phyloP scores from a whole-genome alignment of 1,140 invertebrate species.

The Drosophila kurseongensis region DNA sequence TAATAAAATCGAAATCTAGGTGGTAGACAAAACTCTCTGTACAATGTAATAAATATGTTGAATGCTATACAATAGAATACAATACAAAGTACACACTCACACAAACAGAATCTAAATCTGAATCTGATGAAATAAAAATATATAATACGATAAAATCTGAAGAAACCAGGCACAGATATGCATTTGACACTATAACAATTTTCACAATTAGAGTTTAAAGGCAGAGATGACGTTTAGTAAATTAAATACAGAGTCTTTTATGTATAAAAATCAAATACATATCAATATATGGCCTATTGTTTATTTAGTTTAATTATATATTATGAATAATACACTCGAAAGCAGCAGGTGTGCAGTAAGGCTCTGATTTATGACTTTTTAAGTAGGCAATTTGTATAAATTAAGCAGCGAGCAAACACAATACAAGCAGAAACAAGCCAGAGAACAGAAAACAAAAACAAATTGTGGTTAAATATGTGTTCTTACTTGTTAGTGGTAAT shows the following conservation, averaged over 20 bases:
- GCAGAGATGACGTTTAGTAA: conserved; percentile 60
- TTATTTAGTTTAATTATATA: conserved; percentile 80
- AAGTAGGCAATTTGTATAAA: conserved; percentile 80
- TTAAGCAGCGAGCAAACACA: conserved; percentile 57
- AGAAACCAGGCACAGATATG: conserved; percentile 71
- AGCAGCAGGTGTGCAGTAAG: conserved; percentile 63
- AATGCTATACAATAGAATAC: conserved; percentile 59
- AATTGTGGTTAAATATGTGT: conserved; percentile 84
- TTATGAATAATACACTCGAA: conserved; percentile 40
- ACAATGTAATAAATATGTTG: conserved; percentile 76
- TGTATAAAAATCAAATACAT: conserved; percentile 85
- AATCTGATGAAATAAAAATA: conserved; percentile 18
- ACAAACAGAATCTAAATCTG: conserved; percentile 19
- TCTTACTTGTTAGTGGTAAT: conserved; percentile 83
- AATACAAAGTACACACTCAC: conserved; percentile 33
- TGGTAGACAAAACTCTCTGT: conserved; percentile 69
- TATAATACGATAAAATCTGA: conserved; percentile 21
- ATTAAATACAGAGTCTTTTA: conserved; percentile 77
- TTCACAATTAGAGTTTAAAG: conserved; percentile 37
- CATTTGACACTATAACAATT: conserved; percentile 73
- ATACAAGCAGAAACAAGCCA: conserved; percentile 31
- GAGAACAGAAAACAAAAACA: conserved; percentile 66
- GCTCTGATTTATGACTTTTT: conserved; percentile 81
- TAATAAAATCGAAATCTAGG: conserved; percentile 80
- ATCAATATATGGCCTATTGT: conserved; percentile 84